A percentile compares a stretch with the other conserved stretches of the same genome.
Evolutionary conservation across 1,140 invertebrate species (phyloP).

Genomic region (Sitophilus oryzae): DNA sequence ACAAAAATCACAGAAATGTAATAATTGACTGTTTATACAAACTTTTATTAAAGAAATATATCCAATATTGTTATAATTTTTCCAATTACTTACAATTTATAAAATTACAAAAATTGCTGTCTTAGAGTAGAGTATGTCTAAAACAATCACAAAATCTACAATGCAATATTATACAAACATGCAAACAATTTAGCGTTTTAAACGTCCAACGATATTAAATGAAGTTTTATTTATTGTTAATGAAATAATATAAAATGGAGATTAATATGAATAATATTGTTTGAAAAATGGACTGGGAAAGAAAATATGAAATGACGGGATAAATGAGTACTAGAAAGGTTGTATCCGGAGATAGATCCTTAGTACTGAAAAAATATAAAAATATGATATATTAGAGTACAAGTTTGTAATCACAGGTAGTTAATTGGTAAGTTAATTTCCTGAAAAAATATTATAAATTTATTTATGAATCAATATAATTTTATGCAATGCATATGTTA

Average conservation of each 20-base stretch:
- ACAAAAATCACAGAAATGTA: no score
- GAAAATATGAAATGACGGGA: slow-evolving; percentile 39
- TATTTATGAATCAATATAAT: no score
- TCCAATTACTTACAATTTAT: no score
- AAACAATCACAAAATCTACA: background rate
- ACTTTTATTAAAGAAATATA: no score
- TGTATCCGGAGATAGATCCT: slow-evolving; percentile 27
- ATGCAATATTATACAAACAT: background rate
- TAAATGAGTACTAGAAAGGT: slow-evolving; percentile 36
- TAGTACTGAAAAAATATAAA: slow-evolving; percentile 29
- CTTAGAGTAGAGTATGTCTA: no score
- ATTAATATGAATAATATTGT: slow-evolving; percentile 35
- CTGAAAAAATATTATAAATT: no score
- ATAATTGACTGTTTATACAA: no score
- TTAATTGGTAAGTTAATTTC: no score
- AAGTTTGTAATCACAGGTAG: background rate
- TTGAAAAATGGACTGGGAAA: slow-evolving; percentile 36
- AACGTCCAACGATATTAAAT: background rate
- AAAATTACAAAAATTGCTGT: no score
- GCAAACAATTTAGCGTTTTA: background rate
- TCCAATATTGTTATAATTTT: no score
- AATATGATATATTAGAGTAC: no score
- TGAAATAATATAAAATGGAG: slow-evolving; percentile 20
- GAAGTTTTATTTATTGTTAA: slow-evolving; percentile 15
- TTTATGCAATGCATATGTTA: no score